phyloP scores from a whole-genome alignment of 2,797 vertebrate genomes.

The Pseudochaenichthys georgianus region DNA sequence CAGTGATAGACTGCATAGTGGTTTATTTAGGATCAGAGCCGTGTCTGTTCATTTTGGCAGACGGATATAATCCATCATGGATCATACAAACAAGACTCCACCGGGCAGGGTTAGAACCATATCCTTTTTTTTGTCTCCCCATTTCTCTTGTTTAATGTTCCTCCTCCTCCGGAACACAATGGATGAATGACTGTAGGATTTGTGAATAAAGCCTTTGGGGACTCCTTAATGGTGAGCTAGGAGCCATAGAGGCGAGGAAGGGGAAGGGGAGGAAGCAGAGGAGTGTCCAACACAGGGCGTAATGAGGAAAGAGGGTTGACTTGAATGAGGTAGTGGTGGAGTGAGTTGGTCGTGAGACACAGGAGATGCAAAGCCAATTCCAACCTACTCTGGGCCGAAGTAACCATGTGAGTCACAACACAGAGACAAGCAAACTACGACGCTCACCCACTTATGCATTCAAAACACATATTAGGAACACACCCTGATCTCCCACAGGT shows the following conservation, averaged over 20 bases:
- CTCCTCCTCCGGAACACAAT: conserved; percentile 38
- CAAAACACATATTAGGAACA: conserved; percentile 56
- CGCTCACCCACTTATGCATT: conserved; percentile 54
- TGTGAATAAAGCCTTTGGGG: conserved; percentile 55
- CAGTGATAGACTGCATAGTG: conserved; percentile 19
- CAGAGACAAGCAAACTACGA: conserved; percentile 34
- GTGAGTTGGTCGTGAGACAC: conserved; percentile 51
- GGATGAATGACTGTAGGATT: conserved; percentile 48
- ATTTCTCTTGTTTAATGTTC: conserved; percentile 40
- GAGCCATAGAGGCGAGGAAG: conserved; percentile 55
- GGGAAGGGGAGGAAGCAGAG: conserved; percentile 43
- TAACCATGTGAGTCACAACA: conserved; percentile 69
- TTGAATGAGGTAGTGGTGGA: conserved; percentile 62
- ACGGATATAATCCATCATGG: conserved; percentile 47
- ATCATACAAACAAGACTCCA: conserved; percentile 36
- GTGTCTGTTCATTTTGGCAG: conserved; percentile 46
- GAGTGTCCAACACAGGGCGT: conserved; percentile 47
- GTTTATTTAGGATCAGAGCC: conserved; percentile 42
- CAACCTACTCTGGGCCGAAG: conserved; percentile 49
- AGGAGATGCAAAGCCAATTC: conserved; percentile 50
- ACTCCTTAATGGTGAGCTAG: conserved; percentile 62
- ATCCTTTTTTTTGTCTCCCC: conserved; percentile 18
- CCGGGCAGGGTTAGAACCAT: conserved; percentile 35
- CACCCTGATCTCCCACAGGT: conserved; percentile 57
- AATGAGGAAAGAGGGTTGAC: conserved; percentile 63